Conservation (phyloP, 2,113 vertebrate genomes). For the Dasyprocta punctata region DNA sequence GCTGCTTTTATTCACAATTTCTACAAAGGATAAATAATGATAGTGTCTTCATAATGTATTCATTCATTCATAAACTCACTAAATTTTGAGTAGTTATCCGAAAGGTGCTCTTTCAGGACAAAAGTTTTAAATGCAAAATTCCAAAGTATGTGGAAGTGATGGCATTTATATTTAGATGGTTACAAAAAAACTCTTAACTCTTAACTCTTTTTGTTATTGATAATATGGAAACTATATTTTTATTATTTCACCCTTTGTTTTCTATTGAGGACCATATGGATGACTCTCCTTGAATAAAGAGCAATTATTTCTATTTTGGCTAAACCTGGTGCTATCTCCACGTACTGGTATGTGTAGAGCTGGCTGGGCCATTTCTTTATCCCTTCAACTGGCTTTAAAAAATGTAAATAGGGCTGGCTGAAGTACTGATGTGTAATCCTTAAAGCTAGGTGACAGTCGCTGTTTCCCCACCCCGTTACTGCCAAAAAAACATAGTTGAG, state of each 20-base stretch:
- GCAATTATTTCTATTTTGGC: no score
- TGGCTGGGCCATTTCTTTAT: no score
- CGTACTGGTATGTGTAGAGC: no score
- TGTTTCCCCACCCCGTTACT: no score
- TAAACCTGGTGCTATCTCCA: no score
- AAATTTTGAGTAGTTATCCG: background rate
- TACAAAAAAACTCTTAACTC: background rate
- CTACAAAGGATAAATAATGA: background rate
- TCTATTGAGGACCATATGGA: no score
- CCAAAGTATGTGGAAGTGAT: background rate
- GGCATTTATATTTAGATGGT: background rate
- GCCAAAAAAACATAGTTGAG: no score
- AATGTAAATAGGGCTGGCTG: no score
- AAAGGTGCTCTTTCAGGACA: background rate
- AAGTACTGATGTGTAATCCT: no score
- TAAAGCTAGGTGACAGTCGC: no score
- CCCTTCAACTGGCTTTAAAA: no score
- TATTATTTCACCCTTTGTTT: background rate
- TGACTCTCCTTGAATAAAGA: no score
- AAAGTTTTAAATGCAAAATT: background rate
- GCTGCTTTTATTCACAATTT: background rate
- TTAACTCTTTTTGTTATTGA: background rate
- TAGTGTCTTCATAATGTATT: background rate
- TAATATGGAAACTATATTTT: background rate
- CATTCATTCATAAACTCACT: background rate